Evolutionary conservation across 2,797 vertebrate genomes (phyloP).

Genomic region (Simalia tracyae): DNA sequence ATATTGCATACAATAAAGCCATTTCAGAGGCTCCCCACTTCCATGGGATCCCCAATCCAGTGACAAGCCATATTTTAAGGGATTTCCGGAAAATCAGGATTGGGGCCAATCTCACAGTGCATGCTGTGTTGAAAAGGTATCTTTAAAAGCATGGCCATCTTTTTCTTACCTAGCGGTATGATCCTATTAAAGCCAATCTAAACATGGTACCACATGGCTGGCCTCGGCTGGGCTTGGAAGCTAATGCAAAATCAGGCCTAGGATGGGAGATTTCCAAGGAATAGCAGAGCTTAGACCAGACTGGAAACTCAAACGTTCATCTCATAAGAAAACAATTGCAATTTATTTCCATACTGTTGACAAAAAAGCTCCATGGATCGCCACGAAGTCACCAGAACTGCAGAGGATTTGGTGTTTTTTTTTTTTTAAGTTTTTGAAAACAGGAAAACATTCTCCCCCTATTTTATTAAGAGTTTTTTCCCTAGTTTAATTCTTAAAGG

Average conservation of each 20-base stretch:
- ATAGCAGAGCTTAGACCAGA: background rate
- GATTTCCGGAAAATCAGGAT: background rate
- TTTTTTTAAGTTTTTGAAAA: background rate
- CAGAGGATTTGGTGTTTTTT: background rate
- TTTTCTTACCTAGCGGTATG: background rate
- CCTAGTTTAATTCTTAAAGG: background rate
- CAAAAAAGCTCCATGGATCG: no score
- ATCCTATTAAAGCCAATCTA: background rate
- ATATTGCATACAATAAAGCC: background rate
- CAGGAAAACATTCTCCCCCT: background rate
- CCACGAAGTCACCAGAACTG: no score
- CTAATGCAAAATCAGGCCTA: background rate
- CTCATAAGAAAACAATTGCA: no score
- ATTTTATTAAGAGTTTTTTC: background rate
- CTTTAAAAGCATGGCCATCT: background rate
- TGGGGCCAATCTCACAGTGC: background rate
- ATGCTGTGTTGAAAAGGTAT: background rate
- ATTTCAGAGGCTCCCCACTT: background rate
- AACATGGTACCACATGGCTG: background rate
- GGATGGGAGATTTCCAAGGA: background rate
- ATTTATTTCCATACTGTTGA: no score
- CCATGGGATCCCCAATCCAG: background rate
- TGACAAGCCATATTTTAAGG: background rate
- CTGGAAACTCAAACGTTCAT: no score
- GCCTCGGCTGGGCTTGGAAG: background rate